Evolutionary conservation across 1,140 invertebrate genomes (phyloP), one percentile per base, ranked within the genome.

Genomic region (Callitettix versicolor): DNA sequence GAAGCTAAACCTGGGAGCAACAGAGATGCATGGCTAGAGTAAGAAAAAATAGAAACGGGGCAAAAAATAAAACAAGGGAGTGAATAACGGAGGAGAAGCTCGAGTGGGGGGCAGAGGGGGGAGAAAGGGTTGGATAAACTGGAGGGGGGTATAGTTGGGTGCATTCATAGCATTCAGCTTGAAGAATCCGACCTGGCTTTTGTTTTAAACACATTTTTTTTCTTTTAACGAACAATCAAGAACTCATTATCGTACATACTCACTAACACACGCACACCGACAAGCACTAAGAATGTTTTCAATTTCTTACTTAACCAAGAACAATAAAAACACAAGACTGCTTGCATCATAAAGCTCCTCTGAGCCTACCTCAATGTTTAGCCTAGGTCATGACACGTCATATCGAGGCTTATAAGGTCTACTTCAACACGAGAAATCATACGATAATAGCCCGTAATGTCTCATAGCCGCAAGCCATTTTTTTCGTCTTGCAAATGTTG

Each of bases 61-160:
- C 5, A 53, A 44, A 51, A 40, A 54, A 50, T 48, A 53, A 55
- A 53, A 53, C 49, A 50, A 51, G 36, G 15, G 53, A 53, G 36
- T 54, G 42, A 53, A 41, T 36, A 56, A 54, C 48, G 55, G 54
- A 21, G 43, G 51, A 44, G 24, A 49, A 55, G 58, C 59, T 57
- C 54, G 58, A 40, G 55, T 36, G 44, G 24, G 52, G 56, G 58
- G 61, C 58, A 56, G 58, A 40, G 55, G 43, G 44, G 51, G 53
- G 33, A 53, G n/a, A 34, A 42, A 48, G 50, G 52, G 51, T 26
- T 22, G 47, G 53, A 40, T 48, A 38, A 33, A 46, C 56, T 42
- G 40, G 51, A 38, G 34, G 48, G 50, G 21, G 51, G 57, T 59
- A 60, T 57, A 58, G 57, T 43, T 48, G 36, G 50, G 47, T 56